phyloP scores from a whole-genome alignment of 2,888 invertebrate genomes.

The Macrophya annulata region DNA sequence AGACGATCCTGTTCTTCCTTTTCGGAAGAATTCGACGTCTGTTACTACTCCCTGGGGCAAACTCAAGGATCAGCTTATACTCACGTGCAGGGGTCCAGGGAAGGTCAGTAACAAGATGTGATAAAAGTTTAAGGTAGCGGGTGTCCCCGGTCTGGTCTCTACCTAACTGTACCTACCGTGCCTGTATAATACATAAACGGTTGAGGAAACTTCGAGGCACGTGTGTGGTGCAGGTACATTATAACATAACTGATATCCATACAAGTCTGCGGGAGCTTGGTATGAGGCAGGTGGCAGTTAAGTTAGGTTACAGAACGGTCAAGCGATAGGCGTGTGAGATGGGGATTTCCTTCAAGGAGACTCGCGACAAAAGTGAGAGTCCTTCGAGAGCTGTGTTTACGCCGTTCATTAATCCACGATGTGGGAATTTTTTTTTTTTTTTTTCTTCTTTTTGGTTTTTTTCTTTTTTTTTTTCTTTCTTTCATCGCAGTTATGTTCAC shows the following conservation, averaged over 20 bases:
- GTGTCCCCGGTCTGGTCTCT: conserved; percentile 7
- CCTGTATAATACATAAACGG: neutral
- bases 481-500: neutral
- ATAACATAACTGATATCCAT: conserved; percentile 3
- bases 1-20: neutral
- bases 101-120: conserved; percentile 40
- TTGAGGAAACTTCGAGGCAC: neutral
- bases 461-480: too few species aligned
- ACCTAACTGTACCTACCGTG: conserved; percentile 42
- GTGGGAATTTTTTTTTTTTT: neutral
- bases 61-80: neutral
- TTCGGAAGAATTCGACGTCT: neutral
- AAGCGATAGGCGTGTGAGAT: conserved; percentile 58
- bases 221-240: neutral
- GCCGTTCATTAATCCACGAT: neutral
- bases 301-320: conserved; percentile 63
- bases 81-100: neutral
- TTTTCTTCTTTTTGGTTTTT: too few species aligned
- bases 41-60: too few species aligned
- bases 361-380: conserved; percentile 75
- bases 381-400: conserved; percentile 64
- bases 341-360: conserved; percentile 74
- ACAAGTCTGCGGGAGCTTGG: neutral
- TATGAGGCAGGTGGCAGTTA: neutral
- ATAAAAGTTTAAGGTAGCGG: conserved; percentile 42